Evolutionary conservation across 2,113 vertebrate genomes (phyloP).

Genomic region (Elaphurus davidianus): DNA sequence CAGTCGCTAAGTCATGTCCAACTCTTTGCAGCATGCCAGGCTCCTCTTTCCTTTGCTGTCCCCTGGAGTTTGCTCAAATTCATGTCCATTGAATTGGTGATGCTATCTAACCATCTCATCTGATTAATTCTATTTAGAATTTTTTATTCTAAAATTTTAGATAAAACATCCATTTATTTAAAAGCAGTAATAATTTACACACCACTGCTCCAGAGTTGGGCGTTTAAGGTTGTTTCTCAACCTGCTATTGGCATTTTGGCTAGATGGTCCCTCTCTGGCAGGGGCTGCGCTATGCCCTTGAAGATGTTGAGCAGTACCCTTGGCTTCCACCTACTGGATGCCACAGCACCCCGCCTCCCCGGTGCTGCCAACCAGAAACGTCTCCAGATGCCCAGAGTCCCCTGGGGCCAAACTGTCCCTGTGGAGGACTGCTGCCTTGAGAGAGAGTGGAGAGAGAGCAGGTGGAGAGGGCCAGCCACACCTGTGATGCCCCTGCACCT

Average conservation of each 20-base stretch:
- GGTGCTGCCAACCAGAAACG: background rate
- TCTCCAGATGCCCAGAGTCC: background rate
- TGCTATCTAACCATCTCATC: background rate
- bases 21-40: background rate
- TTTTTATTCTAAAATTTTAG: background rate
- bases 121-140: background rate
- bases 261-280: rapidly evolving
- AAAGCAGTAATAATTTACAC: background rate
- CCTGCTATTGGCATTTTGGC: background rate
- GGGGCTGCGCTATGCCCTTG: rapidly evolving
- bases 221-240: background rate
- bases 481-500: background rate
- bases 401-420: too few relatives aligned
- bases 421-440: background rate
- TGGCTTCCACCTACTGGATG: background rate
- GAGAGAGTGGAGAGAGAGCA: background rate
- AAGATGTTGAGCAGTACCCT: rapidly evolving
- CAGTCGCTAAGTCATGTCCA: background rate
- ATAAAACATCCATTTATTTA: background rate
- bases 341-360: background rate
- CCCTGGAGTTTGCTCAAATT: background rate
- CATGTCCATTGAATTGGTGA: background rate
- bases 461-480: background rate
- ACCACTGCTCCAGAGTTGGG: too few relatives aligned
- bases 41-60: background rate